phyloP scores from a whole-genome alignment of 2,113 vertebrate species.

The human region GRCh38 chr3:160971001-160971500 shows the following conservation, averaged over 20 bases:
- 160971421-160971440: neutral
- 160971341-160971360: neutral
- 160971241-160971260: neutral
- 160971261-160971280: neutral
- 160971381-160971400: neutral
- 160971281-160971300: neutral
- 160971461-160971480: neutral
- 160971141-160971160: neutral
- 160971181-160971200: neutral
- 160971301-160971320: neutral
- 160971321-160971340: neutral
- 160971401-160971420: neutral
- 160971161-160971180: neutral
- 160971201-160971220: neutral
- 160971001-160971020: slow-evolving; percentile 4
- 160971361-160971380: neutral
- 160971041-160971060: neutral
- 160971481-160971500: neutral
- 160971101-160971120: neutral
- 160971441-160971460: neutral
- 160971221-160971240: neutral
- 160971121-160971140: neutral
- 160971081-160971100: neutral
- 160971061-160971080: neutral
- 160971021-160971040: neutral